Conservation (phyloP, 2,113 vertebrate genomes). For the Microtus montanus region DNA sequence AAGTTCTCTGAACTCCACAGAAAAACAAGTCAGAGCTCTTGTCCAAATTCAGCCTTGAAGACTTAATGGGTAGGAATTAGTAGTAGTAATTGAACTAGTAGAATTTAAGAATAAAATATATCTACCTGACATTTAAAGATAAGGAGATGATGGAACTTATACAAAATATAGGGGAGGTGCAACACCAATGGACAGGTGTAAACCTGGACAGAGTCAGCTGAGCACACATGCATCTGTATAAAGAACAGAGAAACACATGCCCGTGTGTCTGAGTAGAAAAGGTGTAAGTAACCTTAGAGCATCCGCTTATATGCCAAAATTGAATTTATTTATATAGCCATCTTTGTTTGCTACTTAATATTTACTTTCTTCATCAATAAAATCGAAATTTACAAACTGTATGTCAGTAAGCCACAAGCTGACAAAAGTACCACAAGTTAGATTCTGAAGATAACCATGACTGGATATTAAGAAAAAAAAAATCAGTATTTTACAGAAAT, state of each 20-base stretch:
- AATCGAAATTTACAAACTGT: not conserved
- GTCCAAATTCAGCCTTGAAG: too few species aligned
- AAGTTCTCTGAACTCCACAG: too few species aligned
- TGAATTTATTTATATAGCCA: not conserved
- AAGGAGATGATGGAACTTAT: too few species aligned
- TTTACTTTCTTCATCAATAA: slow-evolving; percentile 47
- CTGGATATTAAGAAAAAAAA: not conserved
- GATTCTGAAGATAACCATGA: slow-evolving; percentile 16
- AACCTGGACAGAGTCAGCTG: not conserved
- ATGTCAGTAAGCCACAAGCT: slow-evolving; percentile 36
- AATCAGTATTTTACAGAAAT: slow-evolving; percentile 33
- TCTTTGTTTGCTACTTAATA: slow-evolving; percentile 36
- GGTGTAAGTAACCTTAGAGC: not conserved
- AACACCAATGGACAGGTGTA: not conserved
- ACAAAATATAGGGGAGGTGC: not conserved
- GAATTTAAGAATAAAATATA: too few species aligned
- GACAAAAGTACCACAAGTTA: not conserved
- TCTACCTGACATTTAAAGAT: too few species aligned
- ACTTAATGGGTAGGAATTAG: too few species aligned
- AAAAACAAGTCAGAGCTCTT: too few species aligned
- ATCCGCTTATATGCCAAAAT: slow-evolving; percentile 10
- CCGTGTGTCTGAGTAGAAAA: not conserved
- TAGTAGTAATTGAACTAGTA: too few species aligned
- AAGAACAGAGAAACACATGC: not conserved
- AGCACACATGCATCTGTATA: not conserved